These are phyloP conservation scores for Parambassis ranga DNA, from an alignment of 2,797 vertebrate species.

Conservation along the genomic window DNA sequence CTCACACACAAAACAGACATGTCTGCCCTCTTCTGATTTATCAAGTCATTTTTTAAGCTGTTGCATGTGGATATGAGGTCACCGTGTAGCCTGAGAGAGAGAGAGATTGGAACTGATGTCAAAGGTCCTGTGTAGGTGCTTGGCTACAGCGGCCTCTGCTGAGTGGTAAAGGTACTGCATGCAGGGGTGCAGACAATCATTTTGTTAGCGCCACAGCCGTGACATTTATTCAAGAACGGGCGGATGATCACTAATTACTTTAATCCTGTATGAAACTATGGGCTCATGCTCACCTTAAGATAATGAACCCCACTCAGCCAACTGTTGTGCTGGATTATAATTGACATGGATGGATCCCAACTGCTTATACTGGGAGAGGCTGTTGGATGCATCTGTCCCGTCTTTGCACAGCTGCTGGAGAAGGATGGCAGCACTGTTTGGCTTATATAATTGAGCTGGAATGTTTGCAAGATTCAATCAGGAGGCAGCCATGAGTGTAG, in stretches of 20 bases:
- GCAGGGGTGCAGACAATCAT: background rate
- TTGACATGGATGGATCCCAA: constrained; percentile 32
- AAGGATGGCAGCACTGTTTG: constrained; percentile 37
- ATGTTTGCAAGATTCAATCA: constrained; percentile 34
- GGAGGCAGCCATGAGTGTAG: background rate
- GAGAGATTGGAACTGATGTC: background rate
- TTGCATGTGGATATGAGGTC: background rate
- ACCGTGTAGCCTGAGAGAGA: background rate
- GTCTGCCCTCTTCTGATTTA: too few relatives aligned
- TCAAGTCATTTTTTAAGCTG: background rate
- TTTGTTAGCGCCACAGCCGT: background rate
- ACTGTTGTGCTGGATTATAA: constrained; percentile 31
- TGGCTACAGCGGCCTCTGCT: constrained; percentile 70
- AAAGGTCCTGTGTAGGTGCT: constrained; percentile 40
- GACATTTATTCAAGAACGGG: constrained; percentile 14
- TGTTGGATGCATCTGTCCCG: constrained; percentile 37
- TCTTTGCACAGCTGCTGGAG: constrained; percentile 53
- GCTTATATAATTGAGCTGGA: constrained; percentile 47
- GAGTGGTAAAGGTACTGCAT: constrained; percentile 48
- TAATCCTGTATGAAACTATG: constrained; percentile 25
- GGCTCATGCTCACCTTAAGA: constrained; percentile 20
- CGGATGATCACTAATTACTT: constrained; percentile 22
- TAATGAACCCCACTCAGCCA: constrained; percentile 26
- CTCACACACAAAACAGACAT: background rate
- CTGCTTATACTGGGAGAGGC: constrained; percentile 9